Evolutionary conservation across 2,797 vertebrate genomes (phyloP).

Genomic region (Alexandromys oeconomus): DNA sequence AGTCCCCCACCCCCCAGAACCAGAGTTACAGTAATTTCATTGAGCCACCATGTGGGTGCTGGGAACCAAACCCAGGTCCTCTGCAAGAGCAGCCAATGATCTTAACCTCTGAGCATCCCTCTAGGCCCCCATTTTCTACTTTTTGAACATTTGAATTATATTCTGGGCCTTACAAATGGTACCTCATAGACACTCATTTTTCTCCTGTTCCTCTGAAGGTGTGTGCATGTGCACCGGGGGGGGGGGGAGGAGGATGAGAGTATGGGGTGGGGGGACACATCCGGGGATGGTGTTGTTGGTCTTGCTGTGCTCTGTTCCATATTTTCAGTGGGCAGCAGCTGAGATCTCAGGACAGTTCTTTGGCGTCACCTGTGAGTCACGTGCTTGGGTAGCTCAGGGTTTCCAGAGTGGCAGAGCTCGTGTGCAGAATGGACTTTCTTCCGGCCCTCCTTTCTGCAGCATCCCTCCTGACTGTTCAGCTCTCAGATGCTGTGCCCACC

Average conservation of each 20-base stretch:
- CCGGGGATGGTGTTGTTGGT: background rate
- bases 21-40: background rate
- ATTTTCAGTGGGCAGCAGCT: background rate
- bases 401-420: background rate
- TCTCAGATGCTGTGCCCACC: background rate
- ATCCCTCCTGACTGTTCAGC: background rate
- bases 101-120: background rate
- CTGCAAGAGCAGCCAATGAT: background rate
- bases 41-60: background rate
- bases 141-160: slow-evolving; percentile 1
- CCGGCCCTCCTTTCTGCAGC: background rate
- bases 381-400: background rate
- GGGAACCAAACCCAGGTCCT: background rate
- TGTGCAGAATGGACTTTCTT: background rate
- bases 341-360: too few relatives aligned
- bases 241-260: too few relatives aligned
- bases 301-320: background rate
- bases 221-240: background rate
- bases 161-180: background rate
- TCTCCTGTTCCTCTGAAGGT: background rate
- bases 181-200: background rate
- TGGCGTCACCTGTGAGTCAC: background rate
- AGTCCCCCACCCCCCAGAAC: background rate
- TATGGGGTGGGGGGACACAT: too few relatives aligned
- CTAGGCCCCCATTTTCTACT: background rate